These are phyloP conservation scores for Hirtodrosophila cameraria DNA, from an alignment of 2,888 invertebrate species.

Conservation along the genomic window DNA sequence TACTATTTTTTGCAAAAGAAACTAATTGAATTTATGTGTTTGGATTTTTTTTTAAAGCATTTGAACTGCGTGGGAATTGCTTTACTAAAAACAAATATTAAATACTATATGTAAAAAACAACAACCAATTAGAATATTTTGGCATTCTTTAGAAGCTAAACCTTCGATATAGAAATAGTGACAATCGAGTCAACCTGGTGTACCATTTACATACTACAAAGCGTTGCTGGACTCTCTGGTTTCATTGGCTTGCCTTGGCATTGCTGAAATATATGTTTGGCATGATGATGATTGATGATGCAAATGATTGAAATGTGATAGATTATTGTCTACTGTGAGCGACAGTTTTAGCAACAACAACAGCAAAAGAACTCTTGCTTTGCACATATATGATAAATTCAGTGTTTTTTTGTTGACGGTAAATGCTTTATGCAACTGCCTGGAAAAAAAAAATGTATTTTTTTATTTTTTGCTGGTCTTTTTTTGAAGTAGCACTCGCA, in stretches of 20 bases:
- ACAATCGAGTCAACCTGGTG: conserved; percentile 1
- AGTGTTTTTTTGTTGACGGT: conserved; percentile 9
- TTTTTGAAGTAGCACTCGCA: conserved; percentile 41
- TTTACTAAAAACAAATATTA: too few relatives aligned
- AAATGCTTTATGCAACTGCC: conserved; percentile 34
- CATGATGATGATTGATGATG: conserved; percentile 75
- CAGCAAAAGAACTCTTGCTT: conserved; percentile 18
- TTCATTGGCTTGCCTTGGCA: conserved; percentile 34
- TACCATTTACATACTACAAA: conserved; percentile 23
- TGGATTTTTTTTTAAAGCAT: too few relatives aligned
- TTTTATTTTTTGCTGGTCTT: conserved; percentile 33
- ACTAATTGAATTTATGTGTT: too few relatives aligned
- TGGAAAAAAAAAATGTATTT: conserved; percentile 9
- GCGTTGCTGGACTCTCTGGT: conserved; percentile 12
- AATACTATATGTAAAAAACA: too few relatives aligned
- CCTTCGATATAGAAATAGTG: conserved; percentile 5
- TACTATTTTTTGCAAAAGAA: too few relatives aligned
- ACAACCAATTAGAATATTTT: too few relatives aligned
- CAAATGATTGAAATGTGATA: conserved; percentile 74
- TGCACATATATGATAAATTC: conserved; percentile 20
- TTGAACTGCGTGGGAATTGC: too few relatives aligned
- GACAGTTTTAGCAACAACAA: conserved; percentile 44
- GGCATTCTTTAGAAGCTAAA: too few relatives aligned
- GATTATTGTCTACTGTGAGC: conserved; percentile 60
- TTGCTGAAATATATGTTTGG: conserved; percentile 53